phyloP scores from a whole-genome alignment of 2,888 invertebrate genomes.

The Amiota minor region DNA sequence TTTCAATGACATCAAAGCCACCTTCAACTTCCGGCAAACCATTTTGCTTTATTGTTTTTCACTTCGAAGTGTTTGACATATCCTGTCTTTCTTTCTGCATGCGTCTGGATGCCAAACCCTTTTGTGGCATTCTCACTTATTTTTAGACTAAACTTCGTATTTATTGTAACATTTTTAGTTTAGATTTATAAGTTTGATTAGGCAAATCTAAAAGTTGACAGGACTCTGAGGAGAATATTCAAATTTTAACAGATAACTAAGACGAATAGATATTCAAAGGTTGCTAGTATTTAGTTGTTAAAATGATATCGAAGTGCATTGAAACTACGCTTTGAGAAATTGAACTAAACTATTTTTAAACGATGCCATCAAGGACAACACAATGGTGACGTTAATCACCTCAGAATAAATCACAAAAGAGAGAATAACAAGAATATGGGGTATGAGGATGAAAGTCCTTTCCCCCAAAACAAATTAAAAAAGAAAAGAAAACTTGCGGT shows the following conservation, averaged over 20 bases:
- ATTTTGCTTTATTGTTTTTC: slow-evolving; percentile 37
- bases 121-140: not conserved
- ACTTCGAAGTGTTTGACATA: slow-evolving; percentile 55
- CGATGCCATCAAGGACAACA: not conserved
- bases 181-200: not conserved
- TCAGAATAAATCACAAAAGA: slow-evolving; percentile 50
- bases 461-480: slow-evolving; percentile 20
- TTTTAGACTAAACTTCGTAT: not conserved
- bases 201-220: no score
- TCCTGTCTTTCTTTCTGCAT: slow-evolving; percentile 38
- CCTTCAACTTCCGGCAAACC: not conserved
- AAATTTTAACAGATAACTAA: no score
- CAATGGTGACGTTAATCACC: slow-evolving; percentile 47
- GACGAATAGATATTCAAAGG: no score
- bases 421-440: not conserved
- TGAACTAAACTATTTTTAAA: no score
- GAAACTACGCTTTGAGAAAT: no score
- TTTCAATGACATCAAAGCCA: not conserved
- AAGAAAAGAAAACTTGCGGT: not conserved
- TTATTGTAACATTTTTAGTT: no score
- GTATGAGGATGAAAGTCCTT: slow-evolving; percentile 29
- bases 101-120: not conserved
- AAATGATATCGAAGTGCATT: no score
- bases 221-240: no score
- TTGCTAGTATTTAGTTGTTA: no score